These are phyloP conservation scores for Watersipora subatra DNA, from an alignment of 1,140 invertebrate species.

Conservation along the genomic window DNA sequence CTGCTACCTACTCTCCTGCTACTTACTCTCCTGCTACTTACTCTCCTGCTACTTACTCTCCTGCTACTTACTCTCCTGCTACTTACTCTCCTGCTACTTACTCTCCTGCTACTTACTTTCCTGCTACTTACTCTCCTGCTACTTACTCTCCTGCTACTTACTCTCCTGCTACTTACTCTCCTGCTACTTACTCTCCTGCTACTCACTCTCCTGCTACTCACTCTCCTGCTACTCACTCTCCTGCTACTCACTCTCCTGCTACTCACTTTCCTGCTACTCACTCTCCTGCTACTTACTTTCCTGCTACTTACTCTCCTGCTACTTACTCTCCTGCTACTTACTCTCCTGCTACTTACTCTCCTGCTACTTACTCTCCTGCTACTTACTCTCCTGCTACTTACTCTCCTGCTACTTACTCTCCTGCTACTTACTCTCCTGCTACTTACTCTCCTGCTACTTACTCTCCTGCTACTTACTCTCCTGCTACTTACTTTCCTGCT, in stretches of 20 bases:
- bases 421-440: constrained; percentile 9
- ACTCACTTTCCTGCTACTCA: constrained; percentile 5
- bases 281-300: background rate
- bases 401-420: constrained; percentile 9
- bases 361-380: background rate
- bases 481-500: constrained; percentile 20
- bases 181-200: constrained; percentile 12
- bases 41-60: background rate
- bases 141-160: constrained; percentile 12
- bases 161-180: constrained; percentile 14
- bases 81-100: constrained; percentile 9
- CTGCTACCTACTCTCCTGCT: constrained; percentile 9
- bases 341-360: constrained; percentile 7
- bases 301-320: background rate
- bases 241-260: constrained; percentile 8
- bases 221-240: constrained; percentile 4
- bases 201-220: constrained; percentile 11
- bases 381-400: background rate
- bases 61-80: constrained; percentile 10
- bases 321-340: constrained; percentile 1
- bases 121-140: constrained; percentile 10
- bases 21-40: constrained; percentile 6
- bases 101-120: constrained; percentile 12
- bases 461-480: constrained; percentile 20
- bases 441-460: constrained; percentile 6